Base-by-base conservation (phyloP, 2,797 vertebrate species). In the Lemur catta region DNA sequence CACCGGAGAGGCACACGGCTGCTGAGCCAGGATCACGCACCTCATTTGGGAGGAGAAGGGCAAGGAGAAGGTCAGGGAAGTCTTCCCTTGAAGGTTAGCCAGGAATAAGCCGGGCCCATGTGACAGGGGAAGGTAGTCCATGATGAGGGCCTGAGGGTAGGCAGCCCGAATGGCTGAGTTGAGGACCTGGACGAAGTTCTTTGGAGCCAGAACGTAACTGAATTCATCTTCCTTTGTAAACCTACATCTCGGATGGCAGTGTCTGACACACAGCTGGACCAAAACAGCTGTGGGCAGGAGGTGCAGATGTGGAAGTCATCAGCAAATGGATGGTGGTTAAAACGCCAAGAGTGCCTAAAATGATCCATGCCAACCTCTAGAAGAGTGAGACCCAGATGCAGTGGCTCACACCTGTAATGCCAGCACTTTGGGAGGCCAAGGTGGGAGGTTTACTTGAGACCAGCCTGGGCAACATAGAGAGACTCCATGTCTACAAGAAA, bases 51-150 rank as follows among this genome's bases (percentile, higher is more conserved):
- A 35, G 4, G 13, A 11, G 15, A 9, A 22, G 7, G 59, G 38
- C 61, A 15, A n/a, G 82, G 26, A 30, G 43, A 33, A 15, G 13
- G 26, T 5, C 5, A 6, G 33, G 65, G 57, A 65, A 41, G 71
- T 17, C 76, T 30, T 13, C 69, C 6, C 26, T 1, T n/a, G 43
- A 33, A 4, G 24, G 46, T 18, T 20, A 18, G 4, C 26, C 30
- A 2, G 61, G 28, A 41, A 7, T 12, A 22, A 17, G 33, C 35
- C 4, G 0, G 6, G 8, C 2, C 1, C 28, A 15, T 22, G 4
- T 57, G 22, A 57, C 5, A 11, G 28, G 12, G 4, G 20, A n/a
- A n/a, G 1, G 12, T 26, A 2, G 46, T 18, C 5, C 18, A 0
- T 5, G 52, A 4, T 4, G n/a, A 24, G 30, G 41, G 33, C 41